Evolutionary conservation across 2,888 invertebrate species (phyloP), one percentile per base, ranked within the genome.

Genomic region (Oasisia sp.): DNA sequence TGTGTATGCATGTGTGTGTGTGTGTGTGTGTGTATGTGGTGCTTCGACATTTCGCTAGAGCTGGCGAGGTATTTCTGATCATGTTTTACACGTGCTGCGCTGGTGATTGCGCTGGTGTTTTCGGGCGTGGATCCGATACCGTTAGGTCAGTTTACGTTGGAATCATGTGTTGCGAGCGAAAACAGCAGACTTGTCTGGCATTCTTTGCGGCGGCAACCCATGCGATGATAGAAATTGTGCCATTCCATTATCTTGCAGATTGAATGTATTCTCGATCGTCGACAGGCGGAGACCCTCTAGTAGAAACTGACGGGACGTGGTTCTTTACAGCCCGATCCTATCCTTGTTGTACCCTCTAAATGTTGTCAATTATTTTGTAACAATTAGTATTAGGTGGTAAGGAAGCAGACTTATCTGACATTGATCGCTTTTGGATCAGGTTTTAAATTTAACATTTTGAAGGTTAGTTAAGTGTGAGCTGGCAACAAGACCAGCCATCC

Each of bases 351-450:
- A 27, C 27, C 74, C 74, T 14, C 19, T n/a, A 74, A 74, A 27
- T 27, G 27, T 74, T 27, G 27, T 74, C 74, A 74, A 5, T 74
- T 74, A 74, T 74, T 74, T 74, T 74, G 74, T 74, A 74, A 74
- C 27, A 27, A 74, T 27, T 74, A 74, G 19, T 74, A 74, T 74
- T 74, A 74, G 74, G 74, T 74, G 74, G 27, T 74, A 74, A 74
- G 74, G 74, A 74, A 74, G 74, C 74, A 74, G 74, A 74, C 74
- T 74, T 74, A 74, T 19, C 19, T 74, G 74, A 27, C 74, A 74
- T 74, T 74, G 74, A 74, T 74, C 74, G 27, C 74, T 74, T 74
- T 74, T 74, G n/a, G 74, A 74, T 74, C 74, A 74, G 74, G 74
- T 74, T 74, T 74, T 74, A 74, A 74, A 74, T 74, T 74, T 27